phyloP scores from a whole-genome alignment of 2,888 invertebrate species.

The Heliconius sara region DNA sequence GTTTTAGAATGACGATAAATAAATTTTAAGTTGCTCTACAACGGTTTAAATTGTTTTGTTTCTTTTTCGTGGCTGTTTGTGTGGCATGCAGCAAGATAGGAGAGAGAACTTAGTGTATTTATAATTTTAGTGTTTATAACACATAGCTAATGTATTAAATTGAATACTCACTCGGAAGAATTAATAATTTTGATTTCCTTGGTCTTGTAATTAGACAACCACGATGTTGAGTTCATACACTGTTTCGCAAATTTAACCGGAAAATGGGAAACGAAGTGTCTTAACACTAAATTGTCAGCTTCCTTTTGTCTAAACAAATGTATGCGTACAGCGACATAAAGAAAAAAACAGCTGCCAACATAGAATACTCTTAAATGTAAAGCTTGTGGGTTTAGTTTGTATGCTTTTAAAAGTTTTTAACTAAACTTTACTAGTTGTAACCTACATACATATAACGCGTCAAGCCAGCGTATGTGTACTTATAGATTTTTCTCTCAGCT shows the following conservation, averaged over 20 bases:
- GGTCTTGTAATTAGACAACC: too few species aligned
- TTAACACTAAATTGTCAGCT: not conserved
- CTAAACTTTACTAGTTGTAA: not conserved
- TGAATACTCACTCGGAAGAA: too few species aligned
- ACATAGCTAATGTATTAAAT: too few species aligned
- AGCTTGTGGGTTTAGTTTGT: conserved; percentile 10
- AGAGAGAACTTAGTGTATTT: too few species aligned
- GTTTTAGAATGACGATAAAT: conserved; percentile 3
- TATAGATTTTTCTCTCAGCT: not conserved
- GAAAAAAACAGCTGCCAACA: not conserved
- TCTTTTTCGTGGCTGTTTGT: not conserved
- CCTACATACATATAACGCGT: not conserved
- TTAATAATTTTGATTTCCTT: too few species aligned
- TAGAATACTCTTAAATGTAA: conserved; percentile 12
- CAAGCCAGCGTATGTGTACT: not conserved
- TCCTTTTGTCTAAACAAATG: not conserved
- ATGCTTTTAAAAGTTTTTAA: conserved; percentile 19
- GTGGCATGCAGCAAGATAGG: not conserved
- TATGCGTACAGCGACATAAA: not conserved
- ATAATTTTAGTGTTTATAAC: too few species aligned
- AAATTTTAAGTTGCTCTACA: not conserved
- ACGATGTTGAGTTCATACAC: too few species aligned
- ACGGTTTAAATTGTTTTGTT: not conserved
- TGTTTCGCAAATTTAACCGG: too few species aligned
- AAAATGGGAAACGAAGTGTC: too few species aligned